Evolutionary conservation across 92 coral and sea anemone genomes (phyloP).

Genomic region (Epizoanthus rinbou): DNA sequence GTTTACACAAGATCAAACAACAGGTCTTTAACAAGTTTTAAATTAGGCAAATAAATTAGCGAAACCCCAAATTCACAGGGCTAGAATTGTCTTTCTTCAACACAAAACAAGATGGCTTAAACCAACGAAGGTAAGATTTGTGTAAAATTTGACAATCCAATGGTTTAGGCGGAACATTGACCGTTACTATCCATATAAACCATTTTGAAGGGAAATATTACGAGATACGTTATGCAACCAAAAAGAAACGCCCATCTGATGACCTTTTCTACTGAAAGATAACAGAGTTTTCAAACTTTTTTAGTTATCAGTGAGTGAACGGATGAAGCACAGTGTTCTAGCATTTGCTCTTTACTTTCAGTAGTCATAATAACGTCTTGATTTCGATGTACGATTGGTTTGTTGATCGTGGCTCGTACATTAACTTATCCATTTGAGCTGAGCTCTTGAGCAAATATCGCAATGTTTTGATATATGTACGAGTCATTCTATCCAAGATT

Average conservation of each 20-base stretch:
- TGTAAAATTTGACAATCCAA: background rate
- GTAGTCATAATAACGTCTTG: no score
- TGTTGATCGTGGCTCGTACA: no score
- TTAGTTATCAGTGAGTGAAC: background rate
- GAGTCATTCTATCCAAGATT: no score
- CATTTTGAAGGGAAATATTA: background rate
- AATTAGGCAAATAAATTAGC: constrained; percentile 28
- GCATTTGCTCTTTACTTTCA: no score
- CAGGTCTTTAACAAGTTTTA: constrained; percentile 28
- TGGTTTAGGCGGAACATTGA: background rate
- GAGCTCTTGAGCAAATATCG: no score
- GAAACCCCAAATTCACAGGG: background rate
- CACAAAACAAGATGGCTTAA: background rate
- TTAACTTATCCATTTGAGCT: no score
- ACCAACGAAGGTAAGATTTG: background rate
- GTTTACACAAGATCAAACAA: constrained; percentile 12
- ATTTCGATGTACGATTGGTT: no score
- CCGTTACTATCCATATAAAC: background rate
- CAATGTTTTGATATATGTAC: no score
- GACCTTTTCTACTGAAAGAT: no score
- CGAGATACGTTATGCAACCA: background rate
- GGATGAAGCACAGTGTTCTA: background rate
- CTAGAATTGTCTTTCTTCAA: background rate
- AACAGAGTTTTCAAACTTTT: no score
- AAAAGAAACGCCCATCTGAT: no score